Evolutionary conservation across 2,888 invertebrate species (phyloP), one percentile per base, ranked within the genome.

Genomic region (Icerya purchasi): DNA sequence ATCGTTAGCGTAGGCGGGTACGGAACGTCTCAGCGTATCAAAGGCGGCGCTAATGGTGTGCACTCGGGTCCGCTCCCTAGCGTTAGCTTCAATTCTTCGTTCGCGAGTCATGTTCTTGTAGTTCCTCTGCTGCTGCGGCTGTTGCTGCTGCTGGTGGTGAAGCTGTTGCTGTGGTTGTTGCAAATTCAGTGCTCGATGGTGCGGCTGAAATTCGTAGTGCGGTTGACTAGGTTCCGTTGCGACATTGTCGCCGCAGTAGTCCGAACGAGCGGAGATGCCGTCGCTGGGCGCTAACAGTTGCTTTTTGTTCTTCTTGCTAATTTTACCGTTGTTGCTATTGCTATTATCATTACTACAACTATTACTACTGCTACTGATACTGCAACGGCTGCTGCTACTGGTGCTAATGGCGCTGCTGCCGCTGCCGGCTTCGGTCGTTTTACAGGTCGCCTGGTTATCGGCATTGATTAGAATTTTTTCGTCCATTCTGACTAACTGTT

Each of bases 41-140:
- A 93, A 94, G 0, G 93, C 93, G 0, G 92, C 92, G 68, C 91
- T 91, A 65, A 94, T 94, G 1, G 93, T 93, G 71, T 94, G 93
- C 0, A 94, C 93, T 57, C 93, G 76, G 3, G 92, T 90, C 61
- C 93, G 74, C 70, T 94, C 93, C 3, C 93, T 76, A 0, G 93
- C 93, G 69, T 94, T 94, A 0, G 93, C 93, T 70, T 94, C 93
- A 68, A 93, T 89, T 64, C 93, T 76, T 65, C 93, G 75, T 70
- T 92, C 92, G 21, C 90, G 77, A 0, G 89, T 93, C 91, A 93
- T 92, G 70, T 91, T 93, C 70, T 93, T 93, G 73, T 93, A 93
- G 70, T 92, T 92, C 64, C 89, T 76, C 68, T 88, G 86, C 64
- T 86, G 82, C 20, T 68, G 21, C 1, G 25, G 20, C 2, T 56